A percentile compares a stretch with the other conserved stretches of the same genome.
Evolutionary conservation across 1,140 invertebrate genomes (phyloP).

Genomic region (Daktulosphaira vitifoliae): DNA sequence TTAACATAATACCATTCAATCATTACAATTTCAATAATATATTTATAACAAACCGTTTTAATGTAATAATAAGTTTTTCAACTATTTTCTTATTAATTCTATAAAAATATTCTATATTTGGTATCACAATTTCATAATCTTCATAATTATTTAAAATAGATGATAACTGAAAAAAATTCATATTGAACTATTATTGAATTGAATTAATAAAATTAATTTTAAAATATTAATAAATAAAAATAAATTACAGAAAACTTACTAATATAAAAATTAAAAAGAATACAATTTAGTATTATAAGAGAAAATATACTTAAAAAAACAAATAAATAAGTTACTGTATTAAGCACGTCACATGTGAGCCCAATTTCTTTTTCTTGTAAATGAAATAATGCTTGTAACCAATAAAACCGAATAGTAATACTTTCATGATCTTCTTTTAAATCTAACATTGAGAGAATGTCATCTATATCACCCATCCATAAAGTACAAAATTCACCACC

Average conservation of each 20-base stretch:
- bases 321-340: slow-evolving; percentile 2
- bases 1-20: background rate
- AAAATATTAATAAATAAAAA: no score
- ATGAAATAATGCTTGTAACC: slow-evolving; percentile 38
- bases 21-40: background rate
- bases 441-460: slow-evolving; percentile 17
- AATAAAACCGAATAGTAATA: slow-evolving; percentile 36
- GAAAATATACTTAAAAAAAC: no score
- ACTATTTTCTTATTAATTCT: slow-evolving; percentile 42
- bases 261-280: no score
- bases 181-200: background rate
- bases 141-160: background rate
- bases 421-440: slow-evolving; percentile 13
- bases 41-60: slow-evolving; percentile 26
- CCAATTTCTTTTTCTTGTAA: slow-evolving; percentile 36
- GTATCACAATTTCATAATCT: slow-evolving; percentile 42
- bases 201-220: no score
- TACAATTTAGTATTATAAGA: no score
- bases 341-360: background rate
- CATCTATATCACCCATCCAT: slow-evolving; percentile 35
- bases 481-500: slow-evolving; percentile 38
- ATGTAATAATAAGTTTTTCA: slow-evolving; percentile 44
- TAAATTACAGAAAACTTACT: no score
- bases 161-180: background rate
- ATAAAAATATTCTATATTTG: slow-evolving; percentile 48